Conservation (phyloP, 2,113 vertebrate species). For the Hippopotamus amphibius region DNA sequence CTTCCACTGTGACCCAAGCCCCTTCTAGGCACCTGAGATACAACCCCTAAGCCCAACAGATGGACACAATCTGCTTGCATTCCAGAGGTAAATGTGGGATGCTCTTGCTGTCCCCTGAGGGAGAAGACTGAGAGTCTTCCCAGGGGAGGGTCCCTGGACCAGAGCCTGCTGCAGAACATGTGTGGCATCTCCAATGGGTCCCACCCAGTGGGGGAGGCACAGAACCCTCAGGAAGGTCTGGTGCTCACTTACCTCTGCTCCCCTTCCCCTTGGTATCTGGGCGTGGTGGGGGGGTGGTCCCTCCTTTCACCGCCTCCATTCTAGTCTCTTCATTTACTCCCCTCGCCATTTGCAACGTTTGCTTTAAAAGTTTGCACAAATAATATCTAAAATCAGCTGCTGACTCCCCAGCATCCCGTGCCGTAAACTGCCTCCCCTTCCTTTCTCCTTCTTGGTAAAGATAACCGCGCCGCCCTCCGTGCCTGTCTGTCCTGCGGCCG, state of each 20-base stretch:
- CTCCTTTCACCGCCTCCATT: neutral
- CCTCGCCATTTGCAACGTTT: neutral
- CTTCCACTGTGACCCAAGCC: neutral
- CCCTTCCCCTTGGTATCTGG: neutral
- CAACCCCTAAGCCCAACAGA: neutral
- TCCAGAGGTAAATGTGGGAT: neutral
- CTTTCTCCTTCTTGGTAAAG: neutral
- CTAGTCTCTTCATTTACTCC: neutral
- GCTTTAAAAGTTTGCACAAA: neutral
- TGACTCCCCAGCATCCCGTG: neutral
- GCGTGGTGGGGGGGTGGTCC: too few species aligned
- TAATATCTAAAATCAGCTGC: neutral
- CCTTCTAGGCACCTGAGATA: neutral
- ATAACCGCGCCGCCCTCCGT: neutral
- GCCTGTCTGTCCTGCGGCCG: neutral
- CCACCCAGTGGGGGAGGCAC: neutral
- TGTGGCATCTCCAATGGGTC: neutral
- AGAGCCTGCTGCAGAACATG: neutral
- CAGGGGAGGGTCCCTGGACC: neutral
- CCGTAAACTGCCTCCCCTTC: neutral
- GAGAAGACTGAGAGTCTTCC: neutral
- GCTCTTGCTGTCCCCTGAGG: too few species aligned
- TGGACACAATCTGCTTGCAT: neutral
- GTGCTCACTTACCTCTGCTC: neutral
- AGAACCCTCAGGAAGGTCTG: rapidly evolving